Conservation (phyloP, 2,113 vertebrate species). For the Corythornis cristatus region DNA sequence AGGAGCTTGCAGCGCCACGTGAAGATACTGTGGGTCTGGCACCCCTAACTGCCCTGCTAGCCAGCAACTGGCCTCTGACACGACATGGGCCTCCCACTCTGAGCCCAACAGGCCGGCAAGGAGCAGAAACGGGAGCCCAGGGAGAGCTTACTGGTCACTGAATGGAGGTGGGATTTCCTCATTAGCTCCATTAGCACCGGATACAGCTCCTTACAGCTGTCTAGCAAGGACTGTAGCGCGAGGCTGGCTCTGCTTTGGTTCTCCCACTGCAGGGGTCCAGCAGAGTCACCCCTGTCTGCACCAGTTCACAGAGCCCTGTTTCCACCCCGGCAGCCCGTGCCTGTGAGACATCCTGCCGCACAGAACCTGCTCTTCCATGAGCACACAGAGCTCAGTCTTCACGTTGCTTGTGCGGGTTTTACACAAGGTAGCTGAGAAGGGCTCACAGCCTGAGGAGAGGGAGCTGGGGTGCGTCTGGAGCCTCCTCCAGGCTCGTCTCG, state of each 20-base stretch:
- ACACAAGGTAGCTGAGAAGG: neutral
- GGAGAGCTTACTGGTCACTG: neutral
- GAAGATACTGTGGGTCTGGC: neutral
- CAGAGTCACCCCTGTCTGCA: neutral
- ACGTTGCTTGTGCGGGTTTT: neutral
- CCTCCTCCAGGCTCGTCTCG: slow-evolving; percentile 56
- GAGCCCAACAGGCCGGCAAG: neutral
- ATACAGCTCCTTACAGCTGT: too few relatives aligned
- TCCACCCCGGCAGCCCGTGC: neutral
- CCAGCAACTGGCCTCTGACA: neutral
- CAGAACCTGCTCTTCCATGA: neutral
- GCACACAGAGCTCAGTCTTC: neutral
- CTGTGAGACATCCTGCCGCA: neutral
- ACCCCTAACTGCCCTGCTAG: neutral
- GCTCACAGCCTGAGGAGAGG: slow-evolving; percentile 48
- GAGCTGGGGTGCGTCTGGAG: slow-evolving; percentile 59
- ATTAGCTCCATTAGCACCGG: neutral
- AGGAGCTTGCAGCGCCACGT: neutral
- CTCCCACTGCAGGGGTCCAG: neutral
- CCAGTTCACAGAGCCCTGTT: neutral
- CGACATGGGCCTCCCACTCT: neutral
- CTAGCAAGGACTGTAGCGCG: neutral
- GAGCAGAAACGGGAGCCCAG: neutral
- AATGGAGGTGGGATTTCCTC: neutral
- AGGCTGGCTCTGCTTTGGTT: neutral